These are phyloP conservation scores for Steinernema khuongi DNA, from an alignment of 1,140 invertebrate genomes.

Conservation along the genomic window DNA sequence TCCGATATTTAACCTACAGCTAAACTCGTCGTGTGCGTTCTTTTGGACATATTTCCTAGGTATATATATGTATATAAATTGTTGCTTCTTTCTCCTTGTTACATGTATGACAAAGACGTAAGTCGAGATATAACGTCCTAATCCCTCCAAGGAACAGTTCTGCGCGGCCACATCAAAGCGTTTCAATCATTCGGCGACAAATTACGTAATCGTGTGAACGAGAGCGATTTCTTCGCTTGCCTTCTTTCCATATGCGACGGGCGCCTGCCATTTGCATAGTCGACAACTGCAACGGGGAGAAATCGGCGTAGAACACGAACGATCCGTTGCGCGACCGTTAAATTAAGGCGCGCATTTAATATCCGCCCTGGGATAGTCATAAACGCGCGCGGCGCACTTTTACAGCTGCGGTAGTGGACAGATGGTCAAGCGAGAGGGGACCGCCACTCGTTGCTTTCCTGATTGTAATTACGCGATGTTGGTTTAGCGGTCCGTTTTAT, in stretches of 20 bases:
- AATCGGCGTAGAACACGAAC: background rate
- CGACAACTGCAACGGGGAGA: background rate
- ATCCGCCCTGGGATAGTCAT: conserved; percentile 1
- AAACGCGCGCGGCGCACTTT: background rate
- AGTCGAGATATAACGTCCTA: too few relatives aligned
- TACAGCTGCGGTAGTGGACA: conserved; percentile 9
- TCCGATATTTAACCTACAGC: background rate
- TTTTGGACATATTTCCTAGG: too few relatives aligned
- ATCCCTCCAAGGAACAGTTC: background rate
- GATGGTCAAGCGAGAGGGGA: background rate
- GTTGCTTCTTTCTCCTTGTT: too few relatives aligned
- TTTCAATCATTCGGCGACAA: conserved; percentile 2
- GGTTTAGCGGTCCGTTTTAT: background rate
- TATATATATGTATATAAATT: too few relatives aligned
- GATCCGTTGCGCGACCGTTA: background rate
- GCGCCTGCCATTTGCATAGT: background rate
- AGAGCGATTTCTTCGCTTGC: background rate
- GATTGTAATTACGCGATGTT: background rate
- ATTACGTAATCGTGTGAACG: conserved; percentile 14
- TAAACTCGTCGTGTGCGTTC: conserved; percentile 18
- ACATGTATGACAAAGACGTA: too few relatives aligned
- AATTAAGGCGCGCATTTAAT: conserved; percentile 15
- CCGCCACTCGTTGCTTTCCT: background rate
- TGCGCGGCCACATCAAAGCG: background rate
- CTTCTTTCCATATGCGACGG: background rate